These are phyloP conservation scores for Euglossa dilemma DNA, from an alignment of 1,140 invertebrate genomes.

Conservation along the genomic window DNA sequence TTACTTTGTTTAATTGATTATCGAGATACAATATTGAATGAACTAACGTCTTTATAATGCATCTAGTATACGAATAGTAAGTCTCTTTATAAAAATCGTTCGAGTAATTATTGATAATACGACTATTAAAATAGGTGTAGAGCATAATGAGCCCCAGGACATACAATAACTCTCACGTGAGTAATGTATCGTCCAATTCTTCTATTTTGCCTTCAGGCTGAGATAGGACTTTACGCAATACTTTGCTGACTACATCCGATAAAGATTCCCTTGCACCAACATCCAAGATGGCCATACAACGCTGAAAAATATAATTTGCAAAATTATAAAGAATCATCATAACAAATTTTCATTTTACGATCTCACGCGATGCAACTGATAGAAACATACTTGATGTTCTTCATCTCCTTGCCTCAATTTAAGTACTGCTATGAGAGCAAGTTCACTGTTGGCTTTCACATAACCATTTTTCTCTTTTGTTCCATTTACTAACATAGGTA, in stretches of 20 bases:
- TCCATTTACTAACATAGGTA: slow-evolving; percentile 97
- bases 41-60: slow-evolving; percentile 53
- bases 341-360: background rate
- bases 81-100: slow-evolving; percentile 48
- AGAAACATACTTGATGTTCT: slow-evolving; percentile 86
- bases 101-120: slow-evolving; percentile 52
- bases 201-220: slow-evolving; percentile 93
- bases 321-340: background rate
- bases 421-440: slow-evolving; percentile 93
- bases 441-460: slow-evolving; percentile 96
- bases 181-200: slow-evolving; percentile 94
- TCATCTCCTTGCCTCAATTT: slow-evolving; percentile 90
- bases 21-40: slow-evolving; percentile 61
- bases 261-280: slow-evolving; percentile 93
- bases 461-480: slow-evolving; percentile 98
- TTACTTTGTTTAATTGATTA: slow-evolving; percentile 66
- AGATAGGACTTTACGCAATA: slow-evolving; percentile 87
- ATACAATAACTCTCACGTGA: slow-evolving; percentile 85
- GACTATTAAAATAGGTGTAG: slow-evolving; percentile 52
- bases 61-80: slow-evolving; percentile 55
- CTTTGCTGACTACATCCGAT: slow-evolving; percentile 93
- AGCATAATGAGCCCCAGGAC: slow-evolving; percentile 65
- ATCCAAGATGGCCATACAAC: slow-evolving; percentile 90
- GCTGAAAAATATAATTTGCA: slow-evolving; percentile 82
- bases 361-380: background rate